Evolutionary conservation across 2,797 vertebrate genomes (phyloP), one percentile per base, ranked within the genome.

Genomic region (Tolypeutes matacus): DNA sequence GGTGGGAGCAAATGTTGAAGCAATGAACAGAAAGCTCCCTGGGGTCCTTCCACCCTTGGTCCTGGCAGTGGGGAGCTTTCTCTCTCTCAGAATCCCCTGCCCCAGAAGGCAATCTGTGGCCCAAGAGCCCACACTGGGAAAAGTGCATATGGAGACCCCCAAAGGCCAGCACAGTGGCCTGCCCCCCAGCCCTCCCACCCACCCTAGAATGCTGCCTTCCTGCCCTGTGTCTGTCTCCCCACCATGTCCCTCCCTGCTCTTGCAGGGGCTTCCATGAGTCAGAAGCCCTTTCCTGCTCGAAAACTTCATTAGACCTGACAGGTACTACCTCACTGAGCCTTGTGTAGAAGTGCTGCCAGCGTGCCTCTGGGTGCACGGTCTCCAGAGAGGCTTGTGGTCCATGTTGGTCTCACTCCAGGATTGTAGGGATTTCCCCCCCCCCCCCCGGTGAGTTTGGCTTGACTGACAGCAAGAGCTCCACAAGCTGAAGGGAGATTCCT

Each of bases 111-210:
- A 86, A 75, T 89, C 93, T 86, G 12, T 36, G 83, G 72, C 53
- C 77, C 58, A 86, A 76, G 73, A 76, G 1, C 0, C 70, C 25
- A 1, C 0, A 2, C 20, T 18, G 39, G 89, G 86, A 36, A 0
- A 92, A 17, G 96, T 96, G 93, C 96, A 97, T 96, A 96, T 97
- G 97, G 96, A 96, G 92, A 94, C 90, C 93, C 95, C 88, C 78
- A 89, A 89, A 94, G 94, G 93, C 51, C 88, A 92, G 93, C 96
- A 95, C 96, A 94, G 83, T 97, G 0, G 49, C 36, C 23, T 7
- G 2, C 34, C 34, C 62, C 62, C 72, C 53, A 56, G 18, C 17
- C 87, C 84, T 94, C 49, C 91, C 49, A 46, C 29, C 4, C 0
- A 20, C 6, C 29, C 65, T 1, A 17, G 96, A 96, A 96, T 49